Conservation (phyloP, 1,140 invertebrate genomes). For the Pogonomyrmex barbatus region DNA sequence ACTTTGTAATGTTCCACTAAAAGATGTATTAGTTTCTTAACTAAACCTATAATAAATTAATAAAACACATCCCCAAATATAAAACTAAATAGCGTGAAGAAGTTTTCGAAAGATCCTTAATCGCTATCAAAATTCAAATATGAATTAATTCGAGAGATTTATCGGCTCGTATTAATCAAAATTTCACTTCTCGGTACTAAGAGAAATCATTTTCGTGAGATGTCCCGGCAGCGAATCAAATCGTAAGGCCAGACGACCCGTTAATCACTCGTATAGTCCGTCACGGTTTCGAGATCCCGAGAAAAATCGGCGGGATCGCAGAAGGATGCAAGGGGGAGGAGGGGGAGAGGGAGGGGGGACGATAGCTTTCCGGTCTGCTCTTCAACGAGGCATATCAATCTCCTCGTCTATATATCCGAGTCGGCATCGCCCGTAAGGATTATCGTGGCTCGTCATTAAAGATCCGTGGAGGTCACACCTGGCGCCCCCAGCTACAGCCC, state of each 20-base stretch:
- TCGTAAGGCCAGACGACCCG: slow-evolving; percentile 21
- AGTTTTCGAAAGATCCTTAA: not conserved
- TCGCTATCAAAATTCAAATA: not conserved
- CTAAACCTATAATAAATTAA: not conserved
- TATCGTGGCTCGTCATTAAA: slow-evolving; percentile 81
- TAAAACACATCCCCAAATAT: not conserved
- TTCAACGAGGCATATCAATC: slow-evolving; percentile 74
- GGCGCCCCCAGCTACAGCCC: slow-evolving; percentile 80
- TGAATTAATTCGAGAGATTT: slow-evolving; percentile 39
- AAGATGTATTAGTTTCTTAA: not conserved
- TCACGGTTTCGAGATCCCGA: slow-evolving; percentile 65
- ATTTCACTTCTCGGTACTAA: slow-evolving; percentile 5
- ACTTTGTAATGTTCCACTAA: not conserved
- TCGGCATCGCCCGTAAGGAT: slow-evolving; percentile 61
- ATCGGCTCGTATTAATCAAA: slow-evolving; percentile 21
- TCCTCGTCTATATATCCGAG: slow-evolving; percentile 61
- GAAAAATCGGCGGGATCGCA: slow-evolving; percentile 71
- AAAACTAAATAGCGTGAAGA: not conserved
- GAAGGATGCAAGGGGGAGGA: not conserved
- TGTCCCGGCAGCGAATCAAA: slow-evolving; percentile 1
- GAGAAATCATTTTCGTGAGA: slow-evolving; percentile 17
- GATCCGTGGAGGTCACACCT: slow-evolving; percentile 83
- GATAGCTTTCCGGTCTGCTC: slow-evolving; percentile 67
- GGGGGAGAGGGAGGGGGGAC: slow-evolving; percentile 25
- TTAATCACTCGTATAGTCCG: slow-evolving; percentile 41